Evolutionary conservation across 2,797 vertebrate species (phyloP), one percentile per base, ranked within the genome.

Genomic region (Knipowitschia caucasica): DNA sequence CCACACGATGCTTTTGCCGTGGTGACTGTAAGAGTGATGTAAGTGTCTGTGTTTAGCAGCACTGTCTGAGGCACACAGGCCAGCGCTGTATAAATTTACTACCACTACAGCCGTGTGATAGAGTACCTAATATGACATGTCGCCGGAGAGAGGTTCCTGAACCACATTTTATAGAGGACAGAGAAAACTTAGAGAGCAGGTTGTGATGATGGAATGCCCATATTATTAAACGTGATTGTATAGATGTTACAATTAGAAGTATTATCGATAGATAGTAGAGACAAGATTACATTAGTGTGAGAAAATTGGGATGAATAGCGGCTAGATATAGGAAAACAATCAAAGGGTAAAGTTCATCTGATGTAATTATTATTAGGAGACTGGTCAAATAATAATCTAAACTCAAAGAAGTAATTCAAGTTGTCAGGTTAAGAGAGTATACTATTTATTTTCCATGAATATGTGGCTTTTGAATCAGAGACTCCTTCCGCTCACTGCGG

Each of bases 11-110:
- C 46, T 42, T 44, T 58, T 64, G 72, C 56, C 59, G 67, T 52
- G 26, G 69, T 82, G 73, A 80, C 38, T 57, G 70, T 52, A 56
- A 72, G 64, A 66, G 54, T 86, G 84, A 88, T 78, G 80, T 85
- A 78, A 84, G 72, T 34, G 52, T 20, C 77, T 58, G 55, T 76
- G 63, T 89, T 86, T 86, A 84, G 82, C 74, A 0, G 11, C 52
- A 40, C 62, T 55, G 74, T 59, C 52, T 26, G 51, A 69, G 78
- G 77, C 65, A 34, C 67, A n/a, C 67, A 46, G 38, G 80, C 73
- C 80, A 82, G 59, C 56, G 64, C 50, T 33, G 55, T 68, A 64
- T 58, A 78, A 80, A 86, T 83, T 85, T 82, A 81, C 78, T 68
- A 81, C 79, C 63, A 61, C 52, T 55, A 51, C 67, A 71, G 62